Evolutionary conservation across 2,888 invertebrate genomes (phyloP).

Genomic region (Mesochorus sp.): DNA sequence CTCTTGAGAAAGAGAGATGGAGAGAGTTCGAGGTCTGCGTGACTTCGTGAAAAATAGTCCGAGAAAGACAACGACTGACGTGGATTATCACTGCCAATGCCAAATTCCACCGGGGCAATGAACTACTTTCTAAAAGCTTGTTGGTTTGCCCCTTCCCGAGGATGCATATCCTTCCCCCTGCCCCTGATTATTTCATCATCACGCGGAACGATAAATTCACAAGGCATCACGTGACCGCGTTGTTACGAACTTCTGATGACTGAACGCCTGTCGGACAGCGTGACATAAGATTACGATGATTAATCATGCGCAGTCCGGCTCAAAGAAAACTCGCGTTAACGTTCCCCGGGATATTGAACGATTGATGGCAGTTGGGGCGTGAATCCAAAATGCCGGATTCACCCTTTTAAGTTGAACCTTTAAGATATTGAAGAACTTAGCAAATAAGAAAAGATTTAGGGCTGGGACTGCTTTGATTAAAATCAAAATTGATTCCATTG

Average conservation of each 20-base stretch:
- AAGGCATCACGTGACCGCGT: conserved; percentile 4
- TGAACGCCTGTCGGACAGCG: neutral
- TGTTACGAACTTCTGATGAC: conserved; percentile 30
- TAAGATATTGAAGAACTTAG: too few species aligned
- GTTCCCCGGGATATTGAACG: too few species aligned
- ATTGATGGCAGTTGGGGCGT: too few species aligned
- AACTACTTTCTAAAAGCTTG: conserved; percentile 73
- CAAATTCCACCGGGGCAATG: conserved; percentile 75
- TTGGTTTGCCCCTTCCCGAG: conserved; percentile 17
- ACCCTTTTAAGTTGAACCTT: too few species aligned
- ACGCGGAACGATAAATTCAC: conserved; percentile 29
- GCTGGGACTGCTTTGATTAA: too few species aligned
- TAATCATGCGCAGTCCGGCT: neutral
- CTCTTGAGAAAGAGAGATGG: too few species aligned
- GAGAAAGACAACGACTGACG: conserved; percentile 30
- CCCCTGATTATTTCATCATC: neutral
- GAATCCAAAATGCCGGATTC: too few species aligned
- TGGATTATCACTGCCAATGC: conserved; percentile 73
- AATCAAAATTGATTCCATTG: too few species aligned
- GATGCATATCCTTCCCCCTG: neutral
- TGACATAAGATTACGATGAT: conserved; percentile 50
- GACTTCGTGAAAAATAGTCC: conserved; percentile 3
- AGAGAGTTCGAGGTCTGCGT: conserved; percentile 62
- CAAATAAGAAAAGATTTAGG: too few species aligned
- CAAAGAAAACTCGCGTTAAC: too few species aligned